Evolutionary conservation across 2,113 vertebrate genomes (phyloP).

Genomic region (Puma concolor): DNA sequence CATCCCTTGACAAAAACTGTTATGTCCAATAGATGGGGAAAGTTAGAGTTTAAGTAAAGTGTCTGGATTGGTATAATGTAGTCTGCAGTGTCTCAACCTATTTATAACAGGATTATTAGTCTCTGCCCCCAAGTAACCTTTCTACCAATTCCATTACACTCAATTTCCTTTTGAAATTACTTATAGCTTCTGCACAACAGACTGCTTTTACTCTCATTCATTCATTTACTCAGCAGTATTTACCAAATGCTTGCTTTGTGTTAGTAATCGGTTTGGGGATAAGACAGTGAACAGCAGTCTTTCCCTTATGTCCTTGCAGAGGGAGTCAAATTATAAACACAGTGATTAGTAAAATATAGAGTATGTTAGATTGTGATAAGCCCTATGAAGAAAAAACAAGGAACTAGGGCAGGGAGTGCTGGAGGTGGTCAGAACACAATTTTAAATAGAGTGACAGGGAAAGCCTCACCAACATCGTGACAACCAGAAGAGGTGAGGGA

Average conservation of each 20-base stretch:
- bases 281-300: background rate
- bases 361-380: background rate
- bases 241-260: background rate
- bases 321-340: background rate
- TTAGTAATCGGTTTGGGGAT: background rate
- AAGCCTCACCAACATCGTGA: background rate
- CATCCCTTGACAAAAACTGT: background rate
- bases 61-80: background rate
- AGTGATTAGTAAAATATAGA: background rate
- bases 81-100: background rate
- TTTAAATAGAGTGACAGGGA: background rate
- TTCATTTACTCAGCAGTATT: slow-evolving; percentile 28
- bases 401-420: background rate
- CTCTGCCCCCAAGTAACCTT: background rate
- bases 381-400: background rate
- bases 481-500: background rate
- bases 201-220: background rate
- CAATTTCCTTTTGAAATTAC: slow-evolving; percentile 28
- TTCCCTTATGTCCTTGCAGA: background rate
- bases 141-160: background rate
- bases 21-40: background rate
- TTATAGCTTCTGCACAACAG: background rate
- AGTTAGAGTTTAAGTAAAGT: background rate
- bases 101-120: background rate
- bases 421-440: background rate